Base-by-base conservation (phyloP, 2,888 invertebrate species). In the Oscheius myriophilus region DNA sequence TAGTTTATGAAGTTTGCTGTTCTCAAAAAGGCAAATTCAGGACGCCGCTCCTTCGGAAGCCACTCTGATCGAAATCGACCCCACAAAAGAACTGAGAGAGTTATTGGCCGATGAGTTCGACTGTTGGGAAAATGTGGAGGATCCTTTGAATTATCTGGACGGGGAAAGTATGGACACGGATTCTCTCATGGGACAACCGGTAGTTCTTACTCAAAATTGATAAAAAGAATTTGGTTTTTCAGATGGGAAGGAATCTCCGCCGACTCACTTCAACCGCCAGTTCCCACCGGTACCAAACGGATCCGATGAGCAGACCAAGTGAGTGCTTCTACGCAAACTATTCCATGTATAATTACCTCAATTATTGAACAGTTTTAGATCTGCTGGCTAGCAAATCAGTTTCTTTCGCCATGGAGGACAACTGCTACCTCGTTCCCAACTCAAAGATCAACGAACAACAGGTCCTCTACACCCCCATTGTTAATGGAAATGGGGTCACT, bases 241-340 rank as follows among this genome's bases (percentile, higher is more conserved):
- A 59, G 61, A 58, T 49, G 23, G 23, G 33, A 2, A 18, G 66
- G 18, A 39, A 23, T 6, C 18, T 26, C 2, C 43, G 66, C 16
- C 57, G 57, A 7, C n/a, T 42, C 11, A 66, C 66, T 14, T 66
- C 66, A 42, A 57, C 76, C n/a, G 26, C 61, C 1, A 70, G 62
- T 41, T 82, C 82, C 2, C 70, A 73, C 1, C 54, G 82, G 11
- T 83, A 83, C 64, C 76, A 81, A 39, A 66, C 73, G 3, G 80
- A 82, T 23, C 83, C 83, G 1, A 68, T 77, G 53, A 21, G 45
- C 33, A 25, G 41, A 52, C 66, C 71, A 33, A 62, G 72, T 72
- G n/a, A 59, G 72, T 62, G 45, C 43, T 43, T 14, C 43, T 43
- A 9, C 14, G 43, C 14, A 14, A 43, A 14, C 43, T 43, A 43